phyloP scores from a whole-genome alignment of 2,113 vertebrate species.

The Diadophis punctatus region DNA sequence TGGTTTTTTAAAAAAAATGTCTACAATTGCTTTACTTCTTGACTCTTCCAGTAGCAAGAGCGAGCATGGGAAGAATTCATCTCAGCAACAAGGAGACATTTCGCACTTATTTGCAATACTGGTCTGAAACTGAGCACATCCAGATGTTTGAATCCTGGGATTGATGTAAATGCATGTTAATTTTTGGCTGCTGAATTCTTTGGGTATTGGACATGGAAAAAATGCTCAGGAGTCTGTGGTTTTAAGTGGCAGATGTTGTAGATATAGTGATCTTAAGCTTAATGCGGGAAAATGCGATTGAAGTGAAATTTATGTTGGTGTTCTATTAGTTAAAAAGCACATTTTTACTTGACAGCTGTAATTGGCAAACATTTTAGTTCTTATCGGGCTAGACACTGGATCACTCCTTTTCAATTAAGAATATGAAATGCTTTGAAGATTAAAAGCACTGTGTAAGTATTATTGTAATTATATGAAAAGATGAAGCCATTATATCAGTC shows the following conservation, averaged over 20 bases:
- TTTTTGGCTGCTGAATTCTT: not conserved
- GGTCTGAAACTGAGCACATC: not conserved
- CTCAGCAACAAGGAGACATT: not conserved
- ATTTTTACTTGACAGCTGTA: slow-evolving; percentile 24
- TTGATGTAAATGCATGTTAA: not conserved
- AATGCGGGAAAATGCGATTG: not conserved
- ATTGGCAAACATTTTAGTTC: not conserved
- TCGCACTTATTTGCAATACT: not conserved
- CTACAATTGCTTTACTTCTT: not conserved
- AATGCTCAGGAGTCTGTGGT: not conserved
- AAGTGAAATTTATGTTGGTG: slow-evolving; percentile 1
- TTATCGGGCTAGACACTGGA: not conserved
- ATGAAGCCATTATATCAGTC: slow-evolving; percentile 9
- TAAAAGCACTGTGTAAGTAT: not conserved
- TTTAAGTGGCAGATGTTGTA: not conserved
- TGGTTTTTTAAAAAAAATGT: not conserved
- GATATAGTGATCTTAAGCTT: not conserved
- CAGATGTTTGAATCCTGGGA: not conserved
- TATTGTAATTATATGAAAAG: slow-evolving; percentile 12
- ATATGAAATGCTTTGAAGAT: not conserved
- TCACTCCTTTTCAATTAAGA: not conserved
- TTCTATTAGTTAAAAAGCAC: slow-evolving; percentile 1
- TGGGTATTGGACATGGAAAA: not conserved
- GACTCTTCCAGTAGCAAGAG: not conserved
- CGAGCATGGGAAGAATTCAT: not conserved